Evolutionary conservation across 2,113 vertebrate species (phyloP), one percentile per base, ranked within the genome.

Genomic region (Gambusia affinis): DNA sequence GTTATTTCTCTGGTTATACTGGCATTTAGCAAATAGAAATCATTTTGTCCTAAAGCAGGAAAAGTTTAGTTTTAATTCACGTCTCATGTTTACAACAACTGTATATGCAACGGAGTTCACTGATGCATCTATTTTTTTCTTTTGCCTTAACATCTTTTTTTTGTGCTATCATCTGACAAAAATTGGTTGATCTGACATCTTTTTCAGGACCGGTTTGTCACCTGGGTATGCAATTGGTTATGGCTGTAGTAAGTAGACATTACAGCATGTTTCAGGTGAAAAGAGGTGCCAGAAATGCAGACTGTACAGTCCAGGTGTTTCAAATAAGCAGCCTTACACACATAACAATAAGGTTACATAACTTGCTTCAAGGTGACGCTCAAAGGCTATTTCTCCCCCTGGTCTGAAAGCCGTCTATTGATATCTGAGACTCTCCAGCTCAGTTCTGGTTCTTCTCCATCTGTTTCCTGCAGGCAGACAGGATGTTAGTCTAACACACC

Each of bases 351-450:
- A 73, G 54, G 31, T 80, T 66, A 29, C 12, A 64, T 19, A 63
- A 60, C 54, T 11, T 66, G 57, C 73, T 76, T 70, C 28, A 64
- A 72, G 60, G 33, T 30, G 31, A 66, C 14, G 31, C 29, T 39
- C 24, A n/a, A 2, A 69, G 64, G 39, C 17, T 28, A 29, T 70
- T n/a, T 64, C 60, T 27, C 51, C 28, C 62, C 33, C 61, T 69
- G 30, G 28, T 57, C 54, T 71, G 67, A 68, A 78, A 78, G 68
- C 67, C 37, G 69, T 74, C 62, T 73, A 75, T 81, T 76, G 66
- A 81, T 63, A 79, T 76, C 79, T 82, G 77, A 86, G 69, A 75
- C 76, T 64, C 74, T 54, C 72, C 73, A 83, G 73, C 70, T 79
- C 75, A 60, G 74, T 61, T 70, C 72, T 81, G 75, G 62, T 75